Percentiles rank a stretch among this genome's conserved stretches.
Conservation (phyloP, 2,113 vertebrate genomes). For the Thunnus maccoyii region DNA sequence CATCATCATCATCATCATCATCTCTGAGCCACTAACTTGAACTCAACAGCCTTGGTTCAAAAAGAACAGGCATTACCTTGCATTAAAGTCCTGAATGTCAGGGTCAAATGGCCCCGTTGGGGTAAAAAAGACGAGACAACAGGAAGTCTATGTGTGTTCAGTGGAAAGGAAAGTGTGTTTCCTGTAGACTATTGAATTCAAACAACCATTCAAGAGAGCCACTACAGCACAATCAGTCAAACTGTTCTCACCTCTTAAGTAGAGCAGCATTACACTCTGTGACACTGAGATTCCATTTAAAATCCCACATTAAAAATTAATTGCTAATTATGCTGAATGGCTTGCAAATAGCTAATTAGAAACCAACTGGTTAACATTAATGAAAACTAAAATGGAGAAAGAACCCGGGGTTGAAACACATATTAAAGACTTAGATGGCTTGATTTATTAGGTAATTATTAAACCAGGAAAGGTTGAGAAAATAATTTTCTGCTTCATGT, state of each 20-base stretch:
- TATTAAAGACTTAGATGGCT: conserved; percentile 58
- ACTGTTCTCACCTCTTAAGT: neutral
- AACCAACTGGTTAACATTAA: conserved; percentile 68
- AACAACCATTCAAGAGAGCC: neutral
- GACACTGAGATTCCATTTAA: conserved; percentile 44
- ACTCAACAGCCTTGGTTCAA: neutral
- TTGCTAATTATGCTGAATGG: conserved; percentile 66
- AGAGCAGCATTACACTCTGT: conserved; percentile 3
- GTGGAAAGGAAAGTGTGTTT: neutral
- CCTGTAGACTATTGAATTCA: neutral
- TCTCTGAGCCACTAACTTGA: neutral
- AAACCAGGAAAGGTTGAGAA: conserved; percentile 67
- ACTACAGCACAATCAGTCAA: neutral
- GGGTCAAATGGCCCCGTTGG: no score
- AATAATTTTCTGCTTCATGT: conserved; percentile 73
- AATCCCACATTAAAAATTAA: conserved; percentile 59
- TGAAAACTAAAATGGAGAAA: conserved; percentile 61
- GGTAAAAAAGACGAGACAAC: neutral
- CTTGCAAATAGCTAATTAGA: conserved; percentile 64
- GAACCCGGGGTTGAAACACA: conserved; percentile 48
- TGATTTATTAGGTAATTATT: conserved; percentile 79
- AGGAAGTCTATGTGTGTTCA: neutral
- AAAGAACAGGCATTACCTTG: neutral
- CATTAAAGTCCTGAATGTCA: neutral
- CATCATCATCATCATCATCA: conserved; percentile 31